Base-by-base conservation (phyloP, 2,888 invertebrate species). In the Epistrophe eligans region DNA sequence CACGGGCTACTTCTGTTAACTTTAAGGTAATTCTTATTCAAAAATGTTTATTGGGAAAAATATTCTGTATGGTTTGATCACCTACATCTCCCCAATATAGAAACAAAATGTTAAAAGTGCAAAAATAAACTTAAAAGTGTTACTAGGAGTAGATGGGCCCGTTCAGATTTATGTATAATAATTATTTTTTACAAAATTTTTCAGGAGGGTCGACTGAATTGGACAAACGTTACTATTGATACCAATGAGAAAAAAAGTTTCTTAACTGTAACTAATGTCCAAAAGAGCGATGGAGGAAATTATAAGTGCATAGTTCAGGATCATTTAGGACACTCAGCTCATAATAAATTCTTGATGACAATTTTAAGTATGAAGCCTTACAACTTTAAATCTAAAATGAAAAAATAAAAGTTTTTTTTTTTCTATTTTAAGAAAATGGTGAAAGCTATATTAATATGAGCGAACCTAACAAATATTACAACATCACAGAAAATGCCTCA, bases 401-500 rank as follows among this genome's bases (percentile, higher is more conserved):
- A 7, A 1, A 38, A 38, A 38, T 13, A 35, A 24, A 9, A 24
- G 24, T 24, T 11, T 19, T 43, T 6, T 60, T 38, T 15, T 1
- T n/a, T 17, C 60, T 8, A 32, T 35, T 64, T 84, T 66, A 1
- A 92, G 92, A 83, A n/a, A 88, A 83, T 45, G 89, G 90, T 52
- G 90, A 92, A 43, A 91, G 90, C 64, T 93, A 92, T 62, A 90
- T 93, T 40, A 90, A 91, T n/a, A 90, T 93, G 28, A 84, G 84
- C 9, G 93, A 93, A 71, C 91, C 92, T 2, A 90, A 90, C 11
- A 84, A 90, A 13, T 91, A 91, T 64, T 91, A 91, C 38, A 89
- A 77, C 0, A 90, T 92, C 7, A 85, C 77, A 17, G 90, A 90
- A 15, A 83, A 89, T 13, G 91, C 91, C 40, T 92, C 92, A 13